phyloP scores from a whole-genome alignment of 2,888 invertebrate genomes.

The Phyllotreta striolata region DNA sequence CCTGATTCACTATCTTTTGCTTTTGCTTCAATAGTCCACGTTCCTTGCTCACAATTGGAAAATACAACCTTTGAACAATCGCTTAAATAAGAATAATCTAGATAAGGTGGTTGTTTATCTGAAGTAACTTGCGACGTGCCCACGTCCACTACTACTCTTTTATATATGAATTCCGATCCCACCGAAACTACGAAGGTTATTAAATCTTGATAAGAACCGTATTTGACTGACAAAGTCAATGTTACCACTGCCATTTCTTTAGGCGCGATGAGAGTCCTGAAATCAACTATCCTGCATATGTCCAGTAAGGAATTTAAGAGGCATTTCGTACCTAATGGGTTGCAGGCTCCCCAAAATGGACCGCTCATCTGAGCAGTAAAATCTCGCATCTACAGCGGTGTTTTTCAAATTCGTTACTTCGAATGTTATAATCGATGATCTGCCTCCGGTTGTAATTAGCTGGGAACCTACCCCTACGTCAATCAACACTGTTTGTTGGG shows the following conservation, averaged over 20 bases:
- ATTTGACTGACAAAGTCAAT: conserved; percentile 55
- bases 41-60: conserved; percentile 69
- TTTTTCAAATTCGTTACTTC: conserved; percentile 77
- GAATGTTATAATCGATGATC: conserved; percentile 65
- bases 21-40: conserved; percentile 75
- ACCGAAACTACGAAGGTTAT: conserved; percentile 68
- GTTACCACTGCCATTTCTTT: conserved; percentile 67
- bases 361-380: conserved; percentile 69
- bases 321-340: conserved; percentile 62
- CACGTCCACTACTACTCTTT: conserved; percentile 61
- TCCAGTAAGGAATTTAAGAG: background rate
- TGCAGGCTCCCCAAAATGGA: conserved; percentile 66
- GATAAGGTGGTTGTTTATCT: conserved; percentile 50
- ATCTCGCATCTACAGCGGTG: conserved; percentile 65
- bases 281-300: conserved; percentile 21
- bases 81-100: conserved; percentile 60
- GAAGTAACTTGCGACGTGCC: conserved; percentile 40
- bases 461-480: conserved; percentile 63
- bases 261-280: conserved; percentile 53
- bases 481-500: conserved; percentile 53
- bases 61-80: conserved; percentile 56
- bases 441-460: conserved; percentile 58
- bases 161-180: conserved; percentile 58
- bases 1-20: conserved; percentile 74
- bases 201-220: conserved; percentile 64